Evolutionary conservation across 2,797 vertebrate genomes (phyloP).

Genomic region (Parauchenoglanis ngamensis): DNA sequence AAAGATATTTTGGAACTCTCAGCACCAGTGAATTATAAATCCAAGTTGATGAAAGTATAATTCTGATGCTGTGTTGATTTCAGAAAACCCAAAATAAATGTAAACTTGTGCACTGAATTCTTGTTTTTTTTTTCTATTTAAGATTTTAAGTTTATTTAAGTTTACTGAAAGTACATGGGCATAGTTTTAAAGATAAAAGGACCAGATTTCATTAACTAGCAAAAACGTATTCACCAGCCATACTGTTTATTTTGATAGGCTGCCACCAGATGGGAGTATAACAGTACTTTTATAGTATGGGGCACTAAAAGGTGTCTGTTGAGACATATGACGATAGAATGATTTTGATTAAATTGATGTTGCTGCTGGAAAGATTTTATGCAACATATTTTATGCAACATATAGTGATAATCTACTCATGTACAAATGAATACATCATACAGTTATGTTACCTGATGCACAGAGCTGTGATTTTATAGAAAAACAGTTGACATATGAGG

Average conservation of each 20-base stretch:
- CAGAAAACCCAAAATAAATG: too few relatives aligned
- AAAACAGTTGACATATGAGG: slow-evolving; percentile 31
- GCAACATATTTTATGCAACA: background rate
- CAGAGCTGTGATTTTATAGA: background rate
- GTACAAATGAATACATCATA: slow-evolving; percentile 23
- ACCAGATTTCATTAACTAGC: background rate
- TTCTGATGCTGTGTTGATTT: too few relatives aligned
- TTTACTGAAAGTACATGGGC: background rate
- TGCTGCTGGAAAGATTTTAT: background rate
- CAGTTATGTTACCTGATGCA: background rate
- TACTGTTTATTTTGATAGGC: background rate
- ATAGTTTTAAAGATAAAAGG: background rate
- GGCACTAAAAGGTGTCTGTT: background rate
- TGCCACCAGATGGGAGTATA: slow-evolving; percentile 70
- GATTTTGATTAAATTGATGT: slow-evolving; percentile 21
- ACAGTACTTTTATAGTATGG: slow-evolving; percentile 47
- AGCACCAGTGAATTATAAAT: too few relatives aligned
- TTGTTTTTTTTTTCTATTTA: too few relatives aligned
- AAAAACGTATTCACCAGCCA: background rate
- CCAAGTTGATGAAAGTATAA: too few relatives aligned
- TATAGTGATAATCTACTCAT: background rate
- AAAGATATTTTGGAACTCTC: too few relatives aligned
- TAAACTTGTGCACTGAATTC: too few relatives aligned
- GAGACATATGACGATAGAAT: slow-evolving; percentile 10
- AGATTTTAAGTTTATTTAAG: too few relatives aligned